A percentile compares a stretch with the other conserved stretches of the same genome.
Conservation (phyloP, 2,888 invertebrate species). For the Hydropsyche betteni region DNA sequence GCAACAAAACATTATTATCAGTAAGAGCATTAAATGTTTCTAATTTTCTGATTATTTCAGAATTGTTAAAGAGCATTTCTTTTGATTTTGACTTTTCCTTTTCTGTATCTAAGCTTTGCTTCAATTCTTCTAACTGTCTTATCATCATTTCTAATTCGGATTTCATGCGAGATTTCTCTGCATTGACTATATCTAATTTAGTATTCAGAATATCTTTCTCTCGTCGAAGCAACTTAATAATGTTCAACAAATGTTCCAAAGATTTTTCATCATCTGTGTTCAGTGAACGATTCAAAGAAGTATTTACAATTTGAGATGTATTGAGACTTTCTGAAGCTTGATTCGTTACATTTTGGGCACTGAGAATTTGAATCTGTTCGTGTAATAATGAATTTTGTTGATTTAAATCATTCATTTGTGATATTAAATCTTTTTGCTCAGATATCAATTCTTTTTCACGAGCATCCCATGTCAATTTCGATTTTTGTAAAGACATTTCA, state of each 20-base stretch:
- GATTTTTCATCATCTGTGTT: constrained; percentile 77
- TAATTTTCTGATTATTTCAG: constrained; percentile 86
- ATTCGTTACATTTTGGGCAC: constrained; percentile 71
- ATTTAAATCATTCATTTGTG: constrained; percentile 77
- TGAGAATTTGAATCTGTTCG: constrained; percentile 85
- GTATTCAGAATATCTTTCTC: constrained; percentile 91
- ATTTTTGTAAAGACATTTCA: constrained; percentile 70
- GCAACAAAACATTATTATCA: constrained; percentile 88
- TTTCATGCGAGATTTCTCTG: constrained; percentile 81
- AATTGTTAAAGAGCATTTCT: constrained; percentile 82
- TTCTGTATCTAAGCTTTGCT: constrained; percentile 62
- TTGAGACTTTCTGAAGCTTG: constrained; percentile 60
- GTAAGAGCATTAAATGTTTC: constrained; percentile 91
- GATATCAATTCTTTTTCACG: constrained; percentile 71
- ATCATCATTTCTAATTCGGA: constrained; percentile 76
- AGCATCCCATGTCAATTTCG: constrained; percentile 71
- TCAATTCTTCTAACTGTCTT: constrained; percentile 72
- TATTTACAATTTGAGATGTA: constrained; percentile 56
- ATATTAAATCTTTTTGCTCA: constrained; percentile 74
- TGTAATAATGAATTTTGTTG: constrained; percentile 82
- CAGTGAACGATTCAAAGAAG: constrained; percentile 67
- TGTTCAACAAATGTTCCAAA: constrained; percentile 83
- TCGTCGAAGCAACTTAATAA: constrained; percentile 85
- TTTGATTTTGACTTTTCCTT: constrained; percentile 80
- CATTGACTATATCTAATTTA: constrained; percentile 84